These are phyloP conservation scores for Schrankia costaestrigalis DNA, from an alignment of 2,888 invertebrate species.

Conservation along the genomic window DNA sequence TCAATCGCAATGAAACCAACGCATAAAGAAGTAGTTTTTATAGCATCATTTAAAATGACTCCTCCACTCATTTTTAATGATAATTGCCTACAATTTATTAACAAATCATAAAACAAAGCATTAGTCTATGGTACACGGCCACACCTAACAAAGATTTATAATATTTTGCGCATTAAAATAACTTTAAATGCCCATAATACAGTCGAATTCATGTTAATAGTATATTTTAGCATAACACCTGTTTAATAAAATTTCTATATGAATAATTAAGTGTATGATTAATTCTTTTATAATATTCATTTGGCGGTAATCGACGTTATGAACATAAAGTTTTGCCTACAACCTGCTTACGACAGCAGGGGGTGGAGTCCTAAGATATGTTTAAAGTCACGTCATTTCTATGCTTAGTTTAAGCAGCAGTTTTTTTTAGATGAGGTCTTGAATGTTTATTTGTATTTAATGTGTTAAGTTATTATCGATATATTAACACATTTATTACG, in stretches of 20 bases:
- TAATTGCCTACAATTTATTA: conserved; percentile 10
- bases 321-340: conserved; percentile 19
- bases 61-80: not conserved
- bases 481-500: no score
- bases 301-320: conserved; percentile 27
- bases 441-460: no score
- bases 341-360: conserved; percentile 27
- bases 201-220: conserved; percentile 25
- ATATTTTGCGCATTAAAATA: conserved; percentile 20
- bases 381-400: no score
- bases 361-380: conserved; percentile 7
- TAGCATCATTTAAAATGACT: not conserved
- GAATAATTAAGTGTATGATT: conserved; percentile 38
- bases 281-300: conserved; percentile 44
- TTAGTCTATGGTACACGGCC: conserved; percentile 13
- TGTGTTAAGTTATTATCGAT: no score
- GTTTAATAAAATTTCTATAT: conserved; percentile 31
- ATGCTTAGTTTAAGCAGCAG: no score
- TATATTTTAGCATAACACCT: conserved; percentile 32
- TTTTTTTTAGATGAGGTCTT: no score
- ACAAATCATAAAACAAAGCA: conserved; percentile 17
- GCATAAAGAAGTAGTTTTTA: no score
- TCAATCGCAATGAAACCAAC: no score
- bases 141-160: conserved; percentile 20
- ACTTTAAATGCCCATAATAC: conserved; percentile 12